A percentile compares a stretch with the other conserved stretches of the same genome.
phyloP scores from a whole-genome alignment of 2,797 vertebrate genomes.

The Chelonia mydas region DNA sequence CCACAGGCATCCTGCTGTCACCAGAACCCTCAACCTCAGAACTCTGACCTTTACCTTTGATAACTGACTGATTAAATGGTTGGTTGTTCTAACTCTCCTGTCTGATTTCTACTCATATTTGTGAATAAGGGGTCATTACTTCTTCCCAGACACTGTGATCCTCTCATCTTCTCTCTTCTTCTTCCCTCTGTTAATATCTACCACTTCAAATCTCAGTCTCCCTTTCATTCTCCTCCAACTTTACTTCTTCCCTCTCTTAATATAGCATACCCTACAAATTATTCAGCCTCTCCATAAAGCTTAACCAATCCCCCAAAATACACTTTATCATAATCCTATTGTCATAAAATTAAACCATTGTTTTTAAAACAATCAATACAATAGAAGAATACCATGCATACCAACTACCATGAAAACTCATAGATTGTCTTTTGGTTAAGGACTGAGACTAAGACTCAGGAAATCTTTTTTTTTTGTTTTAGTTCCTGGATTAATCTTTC shows the following conservation, averaged over 20 bases:
- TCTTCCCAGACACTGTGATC: neutral
- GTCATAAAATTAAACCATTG: neutral
- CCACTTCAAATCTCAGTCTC: neutral
- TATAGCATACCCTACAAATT: neutral
- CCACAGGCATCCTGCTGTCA: neutral
- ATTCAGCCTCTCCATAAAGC: neutral
- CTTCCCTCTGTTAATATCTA: neutral
- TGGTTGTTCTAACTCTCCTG: neutral
- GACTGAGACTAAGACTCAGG: neutral
- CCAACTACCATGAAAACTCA: neutral
- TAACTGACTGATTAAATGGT: neutral
- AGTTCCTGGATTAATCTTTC: neutral
- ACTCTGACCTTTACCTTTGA: neutral
- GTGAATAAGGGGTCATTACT: neutral
- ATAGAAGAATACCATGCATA: neutral
- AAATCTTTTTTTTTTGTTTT: neutral
- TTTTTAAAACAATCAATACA: neutral
- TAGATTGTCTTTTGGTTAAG: neutral
- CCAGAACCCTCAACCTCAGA: neutral
- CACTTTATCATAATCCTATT: neutral
- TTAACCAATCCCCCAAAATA: neutral
- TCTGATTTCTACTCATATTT: neutral
- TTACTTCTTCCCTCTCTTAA: neutral
- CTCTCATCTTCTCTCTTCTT: neutral
- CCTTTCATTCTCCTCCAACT: neutral